phyloP scores from a whole-genome alignment of 2,113 vertebrate genomes.

The Leptodactylus fuscus region DNA sequence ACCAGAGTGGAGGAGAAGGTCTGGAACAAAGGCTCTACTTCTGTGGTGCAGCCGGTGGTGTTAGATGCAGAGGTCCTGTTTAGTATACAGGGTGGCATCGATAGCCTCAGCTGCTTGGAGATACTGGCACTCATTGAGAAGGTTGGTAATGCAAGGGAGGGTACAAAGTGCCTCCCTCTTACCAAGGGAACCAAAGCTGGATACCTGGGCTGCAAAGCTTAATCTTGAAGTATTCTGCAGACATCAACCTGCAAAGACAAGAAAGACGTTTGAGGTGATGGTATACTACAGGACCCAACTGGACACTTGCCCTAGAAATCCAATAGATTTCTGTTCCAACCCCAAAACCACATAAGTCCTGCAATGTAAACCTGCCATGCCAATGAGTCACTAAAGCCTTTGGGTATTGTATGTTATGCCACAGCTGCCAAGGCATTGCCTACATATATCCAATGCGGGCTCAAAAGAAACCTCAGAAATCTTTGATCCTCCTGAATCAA shows the following conservation, averaged over 20 bases:
- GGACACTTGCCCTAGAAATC: too few species aligned
- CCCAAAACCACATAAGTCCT: conserved; percentile 24
- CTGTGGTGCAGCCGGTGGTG: conserved; percentile 83
- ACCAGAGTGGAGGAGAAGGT: conserved; percentile 94
- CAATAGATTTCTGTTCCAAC: too few species aligned
- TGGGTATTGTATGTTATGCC: neutral
- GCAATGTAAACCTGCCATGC: too few species aligned
- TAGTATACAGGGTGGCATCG: conserved; percentile 82
- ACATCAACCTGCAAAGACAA: conserved; percentile 55
- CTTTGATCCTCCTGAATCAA: too few species aligned
- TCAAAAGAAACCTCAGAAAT: too few species aligned
- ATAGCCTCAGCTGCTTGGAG: conserved; percentile 82
- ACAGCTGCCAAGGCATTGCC: neutral
- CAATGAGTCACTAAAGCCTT: neutral
- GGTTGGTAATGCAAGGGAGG: conserved; percentile 63
- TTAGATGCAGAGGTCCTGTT: conserved; percentile 79
- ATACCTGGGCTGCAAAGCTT: conserved; percentile 16
- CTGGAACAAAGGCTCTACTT: conserved; percentile 88
- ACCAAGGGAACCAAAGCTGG: conserved; percentile 58
- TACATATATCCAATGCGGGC: neutral
- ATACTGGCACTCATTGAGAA: conserved; percentile 86
- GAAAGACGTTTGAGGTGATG: too few species aligned
- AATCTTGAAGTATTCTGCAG: neutral
- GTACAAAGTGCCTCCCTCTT: conserved; percentile 67
- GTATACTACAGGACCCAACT: too few species aligned